Evolutionary conservation across 2,888 invertebrate genomes (phyloP).

Genomic region (Drosophila incognita): DNA sequence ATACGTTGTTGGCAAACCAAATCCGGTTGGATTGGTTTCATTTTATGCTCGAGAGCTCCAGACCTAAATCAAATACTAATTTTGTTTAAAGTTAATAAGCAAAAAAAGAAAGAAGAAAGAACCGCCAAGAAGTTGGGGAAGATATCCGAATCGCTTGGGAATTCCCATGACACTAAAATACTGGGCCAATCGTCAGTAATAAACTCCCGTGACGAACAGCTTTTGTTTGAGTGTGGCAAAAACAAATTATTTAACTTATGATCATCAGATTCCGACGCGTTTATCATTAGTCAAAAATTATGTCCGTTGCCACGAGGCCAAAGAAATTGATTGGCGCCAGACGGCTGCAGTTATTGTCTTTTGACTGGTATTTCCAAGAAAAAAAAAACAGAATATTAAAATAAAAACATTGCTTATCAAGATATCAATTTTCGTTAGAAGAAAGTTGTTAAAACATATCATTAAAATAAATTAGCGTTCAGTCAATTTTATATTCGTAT

Average conservation of each 20-base stretch:
- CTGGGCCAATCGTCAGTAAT: conserved; percentile 66
- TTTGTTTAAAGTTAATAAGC: conserved; percentile 22
- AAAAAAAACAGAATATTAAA: conserved; percentile 30
- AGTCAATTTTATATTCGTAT: conserved; percentile 30
- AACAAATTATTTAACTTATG: conserved; percentile 46
- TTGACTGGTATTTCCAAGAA: conserved; percentile 48
- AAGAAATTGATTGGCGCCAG: conserved; percentile 75
- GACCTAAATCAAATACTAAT: conserved; percentile 48
- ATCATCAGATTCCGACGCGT: conserved; percentile 26
- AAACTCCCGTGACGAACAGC: conserved; percentile 68
- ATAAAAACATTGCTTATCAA: conserved; percentile 21
- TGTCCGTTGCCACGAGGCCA: conserved; percentile 35
- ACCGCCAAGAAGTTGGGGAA: conserved; percentile 49
- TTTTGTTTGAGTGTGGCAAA: conserved; percentile 59
- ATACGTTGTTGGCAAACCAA: conserved; percentile 52
- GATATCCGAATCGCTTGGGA: conserved; percentile 61
- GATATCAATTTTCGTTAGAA: conserved; percentile 40
- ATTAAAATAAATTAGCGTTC: conserved; percentile 48
- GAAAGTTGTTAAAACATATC: conserved; percentile 70
- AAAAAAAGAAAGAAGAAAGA: conserved; percentile 52
- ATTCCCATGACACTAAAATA: conserved; percentile 68
- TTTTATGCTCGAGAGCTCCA: conserved; percentile 39
- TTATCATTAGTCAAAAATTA: conserved; percentile 69
- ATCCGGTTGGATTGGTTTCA: conserved; percentile 71
- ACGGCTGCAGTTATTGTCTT: conserved; percentile 43